Conservation (phyloP, 2,113 vertebrate species). For the Burhinus oedicnemus region DNA sequence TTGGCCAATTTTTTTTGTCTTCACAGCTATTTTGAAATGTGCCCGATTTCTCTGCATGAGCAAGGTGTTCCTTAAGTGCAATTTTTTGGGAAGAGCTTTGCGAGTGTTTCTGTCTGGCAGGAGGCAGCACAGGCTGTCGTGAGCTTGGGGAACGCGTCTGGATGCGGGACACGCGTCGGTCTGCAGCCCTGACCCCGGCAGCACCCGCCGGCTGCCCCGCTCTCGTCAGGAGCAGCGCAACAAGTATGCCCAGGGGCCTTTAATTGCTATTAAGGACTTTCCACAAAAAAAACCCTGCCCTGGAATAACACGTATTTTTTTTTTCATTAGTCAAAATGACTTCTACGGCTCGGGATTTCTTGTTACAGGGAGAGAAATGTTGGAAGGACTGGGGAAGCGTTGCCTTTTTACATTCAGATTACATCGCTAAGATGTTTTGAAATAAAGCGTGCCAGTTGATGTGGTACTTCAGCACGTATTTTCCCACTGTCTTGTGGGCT, state of each 20-base stretch:
- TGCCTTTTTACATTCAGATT: not conserved
- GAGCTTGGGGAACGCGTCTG: not conserved
- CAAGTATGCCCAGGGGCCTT: too few relatives aligned
- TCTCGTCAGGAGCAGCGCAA: too few relatives aligned
- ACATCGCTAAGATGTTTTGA: not conserved
- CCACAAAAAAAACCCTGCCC: too few relatives aligned
- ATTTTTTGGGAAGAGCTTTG: slow-evolving; percentile 63
- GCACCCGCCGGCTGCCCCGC: too few relatives aligned
- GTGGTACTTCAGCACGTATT: not conserved
- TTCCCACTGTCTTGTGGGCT: not conserved
- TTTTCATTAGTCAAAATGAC: not conserved
- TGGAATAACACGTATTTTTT: not conserved
- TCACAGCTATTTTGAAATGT: slow-evolving; percentile 10
- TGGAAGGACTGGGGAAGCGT: not conserved
- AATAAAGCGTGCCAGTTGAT: rapidly evolving
- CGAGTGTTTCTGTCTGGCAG: slow-evolving; percentile 45
- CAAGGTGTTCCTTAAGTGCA: slow-evolving; percentile 14
- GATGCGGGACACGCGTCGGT: not conserved
- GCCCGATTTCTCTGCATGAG: slow-evolving; percentile 47
- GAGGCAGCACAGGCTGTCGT: not conserved
- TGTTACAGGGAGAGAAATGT: not conserved
- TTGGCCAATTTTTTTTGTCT: not conserved
- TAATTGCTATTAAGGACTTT: too few relatives aligned
- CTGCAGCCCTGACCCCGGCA: too few relatives aligned
- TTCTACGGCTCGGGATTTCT: not conserved